Conservation (phyloP, 2,113 vertebrate species). For the Fulica atra region DNA sequence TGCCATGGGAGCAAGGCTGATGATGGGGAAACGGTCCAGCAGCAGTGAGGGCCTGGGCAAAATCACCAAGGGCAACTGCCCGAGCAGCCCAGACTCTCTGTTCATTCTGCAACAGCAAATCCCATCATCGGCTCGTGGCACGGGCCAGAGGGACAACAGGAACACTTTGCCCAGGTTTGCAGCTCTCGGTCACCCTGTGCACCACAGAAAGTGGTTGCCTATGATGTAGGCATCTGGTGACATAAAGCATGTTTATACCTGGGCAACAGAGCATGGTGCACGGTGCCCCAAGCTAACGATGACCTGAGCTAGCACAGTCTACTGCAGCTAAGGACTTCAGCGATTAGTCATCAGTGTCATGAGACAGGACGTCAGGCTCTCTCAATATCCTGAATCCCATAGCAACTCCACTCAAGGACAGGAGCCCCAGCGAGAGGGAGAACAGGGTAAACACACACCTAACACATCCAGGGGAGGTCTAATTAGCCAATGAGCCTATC, state of each 20-base stretch:
- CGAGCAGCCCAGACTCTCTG: neutral
- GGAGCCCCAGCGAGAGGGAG: neutral
- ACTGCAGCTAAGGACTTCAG: neutral
- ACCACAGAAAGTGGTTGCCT: neutral
- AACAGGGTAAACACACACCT: no score
- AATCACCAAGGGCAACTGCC: neutral
- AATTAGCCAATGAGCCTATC: accelerated
- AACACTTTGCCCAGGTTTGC: neutral
- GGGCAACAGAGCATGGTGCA: neutral
- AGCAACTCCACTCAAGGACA: neutral
- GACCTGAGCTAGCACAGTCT: neutral
- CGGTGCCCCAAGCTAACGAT: neutral
- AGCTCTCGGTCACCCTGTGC: neutral
- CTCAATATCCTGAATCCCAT: neutral
- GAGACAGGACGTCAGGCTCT: neutral
- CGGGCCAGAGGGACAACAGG: neutral
- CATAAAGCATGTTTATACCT: neutral
- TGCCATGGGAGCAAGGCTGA: neutral
- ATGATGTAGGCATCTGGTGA: neutral
- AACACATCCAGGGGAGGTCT: neutral
- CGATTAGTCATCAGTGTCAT: accelerated
- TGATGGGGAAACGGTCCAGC: neutral
- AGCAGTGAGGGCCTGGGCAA: neutral
- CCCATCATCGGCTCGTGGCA: accelerated
- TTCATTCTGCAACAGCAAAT: neutral